phyloP scores from a whole-genome alignment of 2,113 vertebrate species.

The Polyodon spathula region DNA sequence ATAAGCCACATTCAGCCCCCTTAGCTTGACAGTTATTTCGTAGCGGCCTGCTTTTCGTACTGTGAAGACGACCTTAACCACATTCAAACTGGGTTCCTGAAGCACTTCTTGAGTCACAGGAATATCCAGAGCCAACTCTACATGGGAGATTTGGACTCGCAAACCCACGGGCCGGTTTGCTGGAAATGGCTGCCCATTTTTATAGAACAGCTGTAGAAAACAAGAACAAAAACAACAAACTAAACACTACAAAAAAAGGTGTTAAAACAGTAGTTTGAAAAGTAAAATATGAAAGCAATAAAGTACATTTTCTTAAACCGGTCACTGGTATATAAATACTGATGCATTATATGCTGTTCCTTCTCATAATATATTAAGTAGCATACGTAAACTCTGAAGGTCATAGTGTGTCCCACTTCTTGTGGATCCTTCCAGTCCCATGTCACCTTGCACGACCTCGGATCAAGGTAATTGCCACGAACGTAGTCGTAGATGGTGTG shows the following conservation, averaged over 20 bases:
- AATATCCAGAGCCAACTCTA: conserved; percentile 88
- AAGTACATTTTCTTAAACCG: too few relatives aligned
- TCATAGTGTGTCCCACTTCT: conserved; percentile 97
- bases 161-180: conserved; percentile 80
- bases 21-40: conserved; percentile 84
- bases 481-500: conserved; percentile 97
- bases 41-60: conserved; percentile 93
- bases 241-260: too few relatives aligned
- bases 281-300: too few relatives aligned
- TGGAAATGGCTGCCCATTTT: conserved; percentile 92
- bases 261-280: too few relatives aligned
- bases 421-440: conserved; percentile 98
- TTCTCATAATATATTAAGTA: too few relatives aligned
- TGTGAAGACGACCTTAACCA: conserved; percentile 92
- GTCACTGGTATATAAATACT: too few relatives aligned
- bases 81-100: conserved; percentile 81
- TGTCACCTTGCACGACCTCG: conserved; percentile 90
- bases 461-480: conserved; percentile 95
- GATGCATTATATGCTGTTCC: too few relatives aligned
- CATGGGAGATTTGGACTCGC: conserved; percentile 88
- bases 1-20: conserved; percentile 88
- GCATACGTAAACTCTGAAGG: conserved; percentile 91
- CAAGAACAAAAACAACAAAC: conserved; percentile 18
- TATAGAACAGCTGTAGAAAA: conserved; percentile 78
- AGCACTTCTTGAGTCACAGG: conserved; percentile 92